A percentile compares a stretch with the other conserved stretches of the same genome.
Conservation (phyloP, 2,888 invertebrate genomes). For the Xiphydria camelus region DNA sequence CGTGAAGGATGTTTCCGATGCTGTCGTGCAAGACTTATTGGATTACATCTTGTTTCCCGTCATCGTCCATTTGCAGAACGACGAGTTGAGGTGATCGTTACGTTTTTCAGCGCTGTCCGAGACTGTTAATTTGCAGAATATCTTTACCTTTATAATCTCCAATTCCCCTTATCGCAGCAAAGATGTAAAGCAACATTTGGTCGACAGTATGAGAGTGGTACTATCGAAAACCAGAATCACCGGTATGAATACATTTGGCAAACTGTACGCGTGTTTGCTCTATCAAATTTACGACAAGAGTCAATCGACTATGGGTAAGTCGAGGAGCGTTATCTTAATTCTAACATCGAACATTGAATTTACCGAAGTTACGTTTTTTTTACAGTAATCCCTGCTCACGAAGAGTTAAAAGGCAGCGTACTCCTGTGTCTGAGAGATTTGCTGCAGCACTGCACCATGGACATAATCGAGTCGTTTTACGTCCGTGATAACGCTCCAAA, state of each 20-base stretch:
- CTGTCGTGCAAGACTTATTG: conserved; percentile 60
- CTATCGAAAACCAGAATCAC: conserved; percentile 60
- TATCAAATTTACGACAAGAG: conserved; percentile 63
- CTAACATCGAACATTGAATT: conserved; percentile 3
- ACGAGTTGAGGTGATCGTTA: conserved; percentile 40
- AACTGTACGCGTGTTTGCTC: conserved; percentile 62
- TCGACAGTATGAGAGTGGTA: conserved; percentile 60
- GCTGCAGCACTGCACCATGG: conserved; percentile 59
- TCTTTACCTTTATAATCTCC: background rate
- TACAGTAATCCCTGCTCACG: conserved; percentile 64
- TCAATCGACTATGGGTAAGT: conserved; percentile 61
- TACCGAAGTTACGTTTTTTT: conserved; percentile 23
- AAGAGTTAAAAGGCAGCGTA: conserved; percentile 68
- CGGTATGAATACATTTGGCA: conserved; percentile 61
- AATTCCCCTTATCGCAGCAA: conserved; percentile 43
- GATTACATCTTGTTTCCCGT: conserved; percentile 63
- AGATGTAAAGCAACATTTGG: conserved; percentile 60
- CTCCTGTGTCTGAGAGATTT: conserved; percentile 62
- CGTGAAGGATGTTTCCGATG: conserved; percentile 54
- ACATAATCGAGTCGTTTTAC: conserved; percentile 63
- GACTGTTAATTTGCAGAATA: too few relatives aligned
- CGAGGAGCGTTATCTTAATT: conserved; percentile 5
- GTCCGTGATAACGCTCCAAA: conserved; percentile 63
- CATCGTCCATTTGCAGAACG: conserved; percentile 44
- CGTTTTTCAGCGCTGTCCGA: too few relatives aligned